A percentile compares a stretch with the other conserved stretches of the same genome.
These are phyloP conservation scores for Muraenolepis orangiensis DNA, from an alignment of 2,797 vertebrate species.

Conservation along the genomic window DNA sequence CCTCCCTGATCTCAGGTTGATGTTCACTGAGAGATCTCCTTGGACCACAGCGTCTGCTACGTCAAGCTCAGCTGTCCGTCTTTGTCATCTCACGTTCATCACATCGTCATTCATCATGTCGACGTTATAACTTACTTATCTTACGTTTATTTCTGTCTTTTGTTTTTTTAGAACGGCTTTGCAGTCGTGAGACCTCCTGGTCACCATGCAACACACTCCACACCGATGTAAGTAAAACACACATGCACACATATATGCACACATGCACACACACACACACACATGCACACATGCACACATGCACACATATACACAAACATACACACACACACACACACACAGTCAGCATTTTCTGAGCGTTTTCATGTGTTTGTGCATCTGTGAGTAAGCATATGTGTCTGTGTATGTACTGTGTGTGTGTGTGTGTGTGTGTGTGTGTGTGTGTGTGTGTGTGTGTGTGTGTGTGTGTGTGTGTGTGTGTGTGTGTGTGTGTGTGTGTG, in stretches of 20 bases:
- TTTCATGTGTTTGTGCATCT: constrained; percentile 1
- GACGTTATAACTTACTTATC: neutral
- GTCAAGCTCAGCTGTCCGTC: neutral
- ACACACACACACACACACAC: constrained; percentile 5
- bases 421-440: too few species aligned
- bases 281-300: constrained; percentile 5
- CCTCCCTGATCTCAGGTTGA: too few species aligned
- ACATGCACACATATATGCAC: neutral
- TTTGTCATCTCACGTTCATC: neutral
- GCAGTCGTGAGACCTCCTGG: constrained; percentile 89
- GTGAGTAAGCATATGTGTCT: neutral
- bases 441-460: too few species aligned
- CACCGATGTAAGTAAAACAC: constrained; percentile 78
- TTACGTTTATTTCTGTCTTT: neutral
- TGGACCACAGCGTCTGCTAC: too few species aligned
- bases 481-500: too few species aligned
- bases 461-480: too few species aligned
- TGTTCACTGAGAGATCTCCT: too few species aligned
- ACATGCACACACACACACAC: constrained; percentile 8
- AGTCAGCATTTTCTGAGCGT: neutral
- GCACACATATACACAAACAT: constrained; percentile 6
- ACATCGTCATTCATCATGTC: too few species aligned
- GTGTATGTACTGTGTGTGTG: too few species aligned
- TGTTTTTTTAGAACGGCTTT: constrained; percentile 85
- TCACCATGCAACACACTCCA: constrained; percentile 84